These are phyloP conservation scores for Nothobranchius kuhntae DNA, from an alignment of 2,113 vertebrate genomes.

Conservation along the genomic window DNA sequence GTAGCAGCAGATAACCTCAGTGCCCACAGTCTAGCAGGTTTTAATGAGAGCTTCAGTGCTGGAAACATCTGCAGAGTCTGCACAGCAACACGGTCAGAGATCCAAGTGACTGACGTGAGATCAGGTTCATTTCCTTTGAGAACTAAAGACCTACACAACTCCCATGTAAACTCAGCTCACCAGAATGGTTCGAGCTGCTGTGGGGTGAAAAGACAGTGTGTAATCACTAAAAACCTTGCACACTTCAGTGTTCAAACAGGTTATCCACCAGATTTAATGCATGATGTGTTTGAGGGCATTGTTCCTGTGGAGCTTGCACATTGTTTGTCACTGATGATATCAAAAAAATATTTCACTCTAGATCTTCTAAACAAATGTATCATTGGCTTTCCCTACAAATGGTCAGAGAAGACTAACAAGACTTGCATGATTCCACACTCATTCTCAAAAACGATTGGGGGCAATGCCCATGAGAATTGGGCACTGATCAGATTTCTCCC, in stretches of 20 bases:
- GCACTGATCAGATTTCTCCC: slow-evolving; percentile 17
- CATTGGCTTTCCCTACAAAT: slow-evolving; percentile 10
- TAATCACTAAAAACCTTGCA: background rate
- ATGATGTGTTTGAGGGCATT: slow-evolving; percentile 28
- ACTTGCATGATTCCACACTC: slow-evolving; percentile 13
- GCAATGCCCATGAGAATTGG: slow-evolving; percentile 27
- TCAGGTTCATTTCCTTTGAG: slow-evolving; percentile 5
- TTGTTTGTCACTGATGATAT: slow-evolving; percentile 11
- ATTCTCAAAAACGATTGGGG: slow-evolving; percentile 18
- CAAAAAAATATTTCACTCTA: slow-evolving; percentile 19
- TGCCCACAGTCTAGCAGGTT: slow-evolving; percentile 17
- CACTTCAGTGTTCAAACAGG: slow-evolving; percentile 16
- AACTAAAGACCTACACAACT: slow-evolving; percentile 5
- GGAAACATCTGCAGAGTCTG: slow-evolving; percentile 41
- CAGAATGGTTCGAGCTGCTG: background rate
- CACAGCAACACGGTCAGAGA: slow-evolving; percentile 19
- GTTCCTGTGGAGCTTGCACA: slow-evolving; percentile 15
- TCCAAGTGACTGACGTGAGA: slow-evolving; percentile 1
- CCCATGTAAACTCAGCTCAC: slow-evolving; percentile 8
- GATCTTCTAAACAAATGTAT: slow-evolving; percentile 18
- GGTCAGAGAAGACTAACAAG: slow-evolving; percentile 21
- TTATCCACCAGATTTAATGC: slow-evolving; percentile 29
- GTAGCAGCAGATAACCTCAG: slow-evolving; percentile 25
- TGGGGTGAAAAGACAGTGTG: slow-evolving; percentile 22
- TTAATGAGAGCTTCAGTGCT: slow-evolving; percentile 33